Evolutionary conservation across 2,888 invertebrate species (phyloP).

Genomic region (Aphidius colemani): DNA sequence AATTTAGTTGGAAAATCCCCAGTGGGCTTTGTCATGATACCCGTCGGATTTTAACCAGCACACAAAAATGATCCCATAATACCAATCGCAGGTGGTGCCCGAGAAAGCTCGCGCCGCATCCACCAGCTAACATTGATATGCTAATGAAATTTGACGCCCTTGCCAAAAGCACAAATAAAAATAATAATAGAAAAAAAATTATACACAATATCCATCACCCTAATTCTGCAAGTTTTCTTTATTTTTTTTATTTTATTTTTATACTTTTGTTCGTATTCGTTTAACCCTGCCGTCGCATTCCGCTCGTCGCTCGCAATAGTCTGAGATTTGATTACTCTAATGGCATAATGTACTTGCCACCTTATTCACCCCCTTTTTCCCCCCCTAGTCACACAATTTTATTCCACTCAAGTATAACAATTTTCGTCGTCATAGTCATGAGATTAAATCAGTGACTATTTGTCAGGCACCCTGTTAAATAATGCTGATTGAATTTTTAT

Average conservation of each 20-base stretch:
- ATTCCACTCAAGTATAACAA: too few relatives aligned
- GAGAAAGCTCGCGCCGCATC: constrained; percentile 48
- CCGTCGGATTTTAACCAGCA: constrained; percentile 13
- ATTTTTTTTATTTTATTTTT: constrained; percentile 25
- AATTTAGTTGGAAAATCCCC: constrained; percentile 32
- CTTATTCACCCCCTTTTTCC: too few relatives aligned
- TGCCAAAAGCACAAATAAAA: constrained; percentile 33
- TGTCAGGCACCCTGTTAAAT: background rate
- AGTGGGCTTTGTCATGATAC: constrained; percentile 6
- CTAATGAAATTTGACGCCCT: constrained; percentile 61
- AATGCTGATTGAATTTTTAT: constrained; percentile 6
- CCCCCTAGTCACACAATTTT: too few relatives aligned
- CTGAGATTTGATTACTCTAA: constrained; percentile 54
- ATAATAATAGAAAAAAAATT: background rate
- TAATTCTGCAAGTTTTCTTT: constrained; percentile 1
- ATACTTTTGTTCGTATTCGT: constrained; percentile 34
- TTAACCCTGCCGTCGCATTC: constrained; percentile 44
- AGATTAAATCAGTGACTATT: constrained; percentile 8
- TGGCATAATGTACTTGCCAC: constrained; percentile 45
- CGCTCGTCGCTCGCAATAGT: constrained; percentile 38
- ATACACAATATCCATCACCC: constrained; percentile 7
- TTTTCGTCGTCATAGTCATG: background rate
- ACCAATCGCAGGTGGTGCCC: constrained; percentile 56
- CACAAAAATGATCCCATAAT: constrained; percentile 53
- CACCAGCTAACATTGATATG: constrained; percentile 61